Base-by-base conservation (phyloP, 2,888 invertebrate genomes). In the Phasia obesa region DNA sequence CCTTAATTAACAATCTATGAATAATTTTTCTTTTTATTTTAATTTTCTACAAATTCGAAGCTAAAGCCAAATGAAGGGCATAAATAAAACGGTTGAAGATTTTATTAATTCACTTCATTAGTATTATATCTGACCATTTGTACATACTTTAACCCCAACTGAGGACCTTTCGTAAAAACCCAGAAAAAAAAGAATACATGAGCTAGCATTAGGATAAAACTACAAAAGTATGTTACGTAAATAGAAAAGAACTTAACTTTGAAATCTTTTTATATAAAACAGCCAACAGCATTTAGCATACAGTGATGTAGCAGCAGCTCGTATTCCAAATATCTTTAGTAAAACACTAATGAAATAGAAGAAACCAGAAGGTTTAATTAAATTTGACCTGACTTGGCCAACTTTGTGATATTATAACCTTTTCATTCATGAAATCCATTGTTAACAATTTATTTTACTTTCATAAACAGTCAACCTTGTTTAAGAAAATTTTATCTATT, bases 91-190 rank as follows among this genome's bases (percentile, higher is more conserved):
- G 57, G 51, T 47, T 55, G 19, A 25, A 13, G 38, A 55, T 81
- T 27, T 71, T 60, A 71, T 76, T 81, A 77, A 76, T 73, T 76
- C 51, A 65, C 42, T 60, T 60, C 76, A 81, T 76, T 71, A 67
- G 71, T 71, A 75, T 75, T 81, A 19, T 35, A 60, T 65, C 35
- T 13, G 21, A 35, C 25, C 38, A 60, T 27, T 60, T 79, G 71
- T 23, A 19, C 15, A 31, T 44, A 53, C 62, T 59, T 81, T 17
- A 31, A 17, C 15, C 31, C 38, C n/a, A 35, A 51, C 42, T 57
- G 35, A 75, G 17, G 11, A 59, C 27, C 65, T 51, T 51, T 71
- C 11, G 59, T 17, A 27, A 13, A 49, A 55, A 71, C 19, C 15
- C n/a, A 44, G 44, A 62, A 23, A 35, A 35, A 11, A 11, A 35